A percentile compares a stretch with the other conserved stretches of the same genome.
These are phyloP conservation scores for Pedetes capensis DNA, from an alignment of 2,113 vertebrate genomes.

Conservation along the genomic window DNA sequence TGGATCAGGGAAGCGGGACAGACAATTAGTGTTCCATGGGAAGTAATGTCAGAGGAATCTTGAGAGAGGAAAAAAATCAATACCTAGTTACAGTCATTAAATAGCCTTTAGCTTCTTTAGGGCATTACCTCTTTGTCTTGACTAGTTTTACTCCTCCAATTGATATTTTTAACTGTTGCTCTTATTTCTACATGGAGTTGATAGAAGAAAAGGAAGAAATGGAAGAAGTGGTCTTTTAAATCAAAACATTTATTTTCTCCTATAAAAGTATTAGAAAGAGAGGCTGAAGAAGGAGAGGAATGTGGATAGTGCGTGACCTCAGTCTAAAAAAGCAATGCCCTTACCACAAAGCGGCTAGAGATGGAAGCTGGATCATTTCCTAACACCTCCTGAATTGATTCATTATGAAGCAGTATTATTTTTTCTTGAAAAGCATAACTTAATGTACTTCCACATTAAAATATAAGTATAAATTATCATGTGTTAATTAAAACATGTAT, in stretches of 20 bases:
- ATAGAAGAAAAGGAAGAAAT: background rate
- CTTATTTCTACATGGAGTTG: background rate
- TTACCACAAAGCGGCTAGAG: background rate
- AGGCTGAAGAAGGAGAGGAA: background rate
- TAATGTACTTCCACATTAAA: background rate
- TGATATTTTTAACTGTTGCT: conserved; percentile 9
- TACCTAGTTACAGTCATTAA: background rate
- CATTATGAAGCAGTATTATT: background rate
- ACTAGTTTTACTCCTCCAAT: background rate
- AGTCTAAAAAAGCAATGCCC: background rate
- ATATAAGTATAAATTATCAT: background rate
- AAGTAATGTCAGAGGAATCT: conserved; percentile 85
- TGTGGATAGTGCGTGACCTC: background rate
- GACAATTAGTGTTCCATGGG: conserved; percentile 90
- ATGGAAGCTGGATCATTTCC: background rate
- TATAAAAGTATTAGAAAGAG: background rate
- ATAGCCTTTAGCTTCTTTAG: background rate
- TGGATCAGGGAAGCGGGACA: conserved; percentile 97
- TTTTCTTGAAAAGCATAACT: background rate
- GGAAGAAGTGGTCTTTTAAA: background rate
- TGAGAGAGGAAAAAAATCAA: background rate
- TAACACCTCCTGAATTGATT: background rate
- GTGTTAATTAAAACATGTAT: background rate
- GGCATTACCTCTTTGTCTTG: background rate
- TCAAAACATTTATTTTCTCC: conserved; percentile 8